Base-by-base conservation (phyloP, 2,888 invertebrate species). In the Tetranychus piercei region DNA sequence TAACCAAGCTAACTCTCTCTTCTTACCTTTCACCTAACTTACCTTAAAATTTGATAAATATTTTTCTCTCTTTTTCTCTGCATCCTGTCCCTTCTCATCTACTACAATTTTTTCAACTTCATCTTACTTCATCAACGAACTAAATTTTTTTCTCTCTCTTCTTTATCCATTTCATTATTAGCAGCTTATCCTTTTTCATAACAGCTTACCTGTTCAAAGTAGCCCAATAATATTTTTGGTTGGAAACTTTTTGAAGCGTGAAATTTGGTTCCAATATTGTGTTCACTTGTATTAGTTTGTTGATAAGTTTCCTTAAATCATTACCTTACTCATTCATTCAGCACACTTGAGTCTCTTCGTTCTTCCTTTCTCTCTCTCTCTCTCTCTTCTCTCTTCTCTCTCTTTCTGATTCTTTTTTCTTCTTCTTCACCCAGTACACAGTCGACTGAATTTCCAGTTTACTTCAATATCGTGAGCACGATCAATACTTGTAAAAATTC, bases 281-380 rank as follows among this genome's bases (percentile, higher is more conserved):
- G 9, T 55, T 34, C 34, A 34, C 34, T 34, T 34, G 34, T 34
- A 34, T 34, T 34, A 34, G 34, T 34, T 11, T 69, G 69, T 15
- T 23, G 22, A 20, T 23, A 69, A 69, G 69, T 69, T 34, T 69
- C 34, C 69, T 69, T n/a, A 9, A 34, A 20, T 23, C n/a, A 69
- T 69, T 69, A 34, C 22, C 69, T 23, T 69, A 34, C 22, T 22
- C 34, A 69, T 23, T 69, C 69, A 23, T 69, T 11, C 69, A 23
- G 66, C 65, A 67, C 55, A 73, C 18, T 44, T 55, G 55, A 55
- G 20, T 23, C 69, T 69, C 44, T 34, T 74, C 69, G 71, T 55
- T 74, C 74, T 66, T 15, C 71, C 74, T 43, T 23, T 74, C 74
- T 74, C 67, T 74, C 43, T 70, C 67, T 74, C 43, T 70, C 44